Base-by-base conservation (phyloP, 2,113 vertebrate genomes). In the Brachypteracias leptosomus region DNA sequence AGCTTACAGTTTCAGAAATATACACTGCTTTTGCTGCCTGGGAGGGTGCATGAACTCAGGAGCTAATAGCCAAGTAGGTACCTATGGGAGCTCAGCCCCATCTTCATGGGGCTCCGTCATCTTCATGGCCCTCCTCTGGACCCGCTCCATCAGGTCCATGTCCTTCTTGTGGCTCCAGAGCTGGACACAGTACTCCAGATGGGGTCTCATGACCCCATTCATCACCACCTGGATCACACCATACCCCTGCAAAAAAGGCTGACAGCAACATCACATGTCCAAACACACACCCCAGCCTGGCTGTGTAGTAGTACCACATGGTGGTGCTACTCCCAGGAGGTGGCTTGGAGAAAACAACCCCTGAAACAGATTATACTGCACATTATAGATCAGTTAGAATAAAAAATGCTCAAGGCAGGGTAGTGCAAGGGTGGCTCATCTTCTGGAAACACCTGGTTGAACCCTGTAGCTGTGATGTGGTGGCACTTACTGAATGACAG, bases 401-500 rank as follows among this genome's bases (percentile, higher is more conserved):
- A 29, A 55, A 52, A 95, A 96, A 84, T 71, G 67, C 84, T 85
- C 82, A 89, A 96, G 91, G 85, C 68, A 57, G 92, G 77, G 66
- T 81, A 94, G 59, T 65, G 49, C 57, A 95, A 87, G 74, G 58
- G 88, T 97, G 96, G 95, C 97, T 97, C 61, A 95, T 96, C 97
- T 95, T 97, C 97, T 98, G 97, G 95, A 98, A 98, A 97, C 94
- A 96, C 90, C 87, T 42, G 97, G 96, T 94, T 95, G 97, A 97
- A 93, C 95, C 79, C 90, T 96, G 88, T 96, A 98, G 97, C 97
- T 98, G 96, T 85, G 67, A 96, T 96, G 52, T 11, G 97, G 97
- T 98, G 97, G 95, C 97, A 98, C 97, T 98, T 97, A 96, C 94
- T 98, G 97, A 97, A 97, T 97, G 97, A 97, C 97, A 98, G 97